Conservation (phyloP, 2,113 vertebrate species). For the Aviceda subcristata region DNA sequence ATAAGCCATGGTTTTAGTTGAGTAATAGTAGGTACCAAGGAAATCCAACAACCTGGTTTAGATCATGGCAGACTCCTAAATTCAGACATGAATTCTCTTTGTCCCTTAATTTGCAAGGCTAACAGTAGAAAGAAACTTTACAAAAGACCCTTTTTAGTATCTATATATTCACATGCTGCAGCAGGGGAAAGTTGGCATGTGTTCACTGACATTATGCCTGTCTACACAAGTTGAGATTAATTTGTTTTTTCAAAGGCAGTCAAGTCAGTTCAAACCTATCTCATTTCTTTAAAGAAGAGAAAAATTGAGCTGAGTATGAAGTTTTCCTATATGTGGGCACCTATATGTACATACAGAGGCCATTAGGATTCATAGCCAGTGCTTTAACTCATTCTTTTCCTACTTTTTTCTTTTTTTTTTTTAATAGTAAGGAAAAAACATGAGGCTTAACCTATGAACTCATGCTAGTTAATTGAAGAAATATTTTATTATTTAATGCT, state of each 20-base stretch:
- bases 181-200: not conserved
- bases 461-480: not conserved
- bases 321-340: not conserved
- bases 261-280: not conserved
- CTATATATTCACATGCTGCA: not conserved
- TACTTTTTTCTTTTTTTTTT: not conserved
- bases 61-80: not conserved
- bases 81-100: not conserved
- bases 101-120: not conserved
- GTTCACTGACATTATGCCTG: not conserved
- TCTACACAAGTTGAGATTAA: constrained; percentile 16
- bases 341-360: not conserved
- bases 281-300: not conserved
- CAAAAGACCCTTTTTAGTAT: not conserved
- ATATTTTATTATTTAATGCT: not conserved
- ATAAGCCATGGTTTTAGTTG: not conserved
- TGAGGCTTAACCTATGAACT: not conserved
- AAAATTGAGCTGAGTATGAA: not conserved
- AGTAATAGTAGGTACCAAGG: not conserved
- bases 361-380: not conserved
- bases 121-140: not conserved
- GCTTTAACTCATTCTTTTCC: not conserved
- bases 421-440: not conserved
- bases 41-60: not conserved
- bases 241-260: constrained; percentile 15